Percentiles rank a stretch among this genome's conserved stretches.
Evolutionary conservation across 1,140 invertebrate species (phyloP).

Genomic region (Lethocerus indicus): DNA sequence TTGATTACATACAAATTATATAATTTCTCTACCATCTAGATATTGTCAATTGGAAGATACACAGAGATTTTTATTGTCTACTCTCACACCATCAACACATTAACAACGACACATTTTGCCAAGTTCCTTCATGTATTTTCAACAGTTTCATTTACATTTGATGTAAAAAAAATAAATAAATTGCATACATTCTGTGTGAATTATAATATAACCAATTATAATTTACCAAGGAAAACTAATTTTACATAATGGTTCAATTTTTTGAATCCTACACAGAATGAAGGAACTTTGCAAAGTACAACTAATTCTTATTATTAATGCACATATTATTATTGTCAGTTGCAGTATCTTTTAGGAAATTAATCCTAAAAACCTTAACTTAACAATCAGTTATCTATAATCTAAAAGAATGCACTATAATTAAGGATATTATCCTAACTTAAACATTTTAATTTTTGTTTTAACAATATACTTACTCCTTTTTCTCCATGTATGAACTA

Average conservation of each 20-base stretch:
- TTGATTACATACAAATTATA: neutral
- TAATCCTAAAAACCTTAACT: slow-evolving; percentile 11
- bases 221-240: no score
- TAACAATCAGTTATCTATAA: slow-evolving; percentile 3
- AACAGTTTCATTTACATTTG: no score
- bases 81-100: slow-evolving; percentile 3
- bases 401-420: no score
- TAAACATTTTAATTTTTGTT: neutral
- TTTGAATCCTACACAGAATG: no score
- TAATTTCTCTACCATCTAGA: neutral
- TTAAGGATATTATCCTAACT: no score
- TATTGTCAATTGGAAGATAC: slow-evolving; percentile 11
- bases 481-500: neutral
- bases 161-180: no score
- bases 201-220: no score
- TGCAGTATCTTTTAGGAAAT: slow-evolving; percentile 14
- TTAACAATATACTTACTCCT: neutral
- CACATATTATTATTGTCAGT: slow-evolving; percentile 13
- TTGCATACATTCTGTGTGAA: no score
- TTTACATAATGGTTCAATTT: no score
- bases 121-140: no score
- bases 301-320: slow-evolving; percentile 8
- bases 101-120: no score
- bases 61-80: slow-evolving; percentile 10
- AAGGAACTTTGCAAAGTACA: neutral